Percentiles rank a stretch among this genome's conserved stretches.
These are phyloP conservation scores for Meganola albula DNA, from an alignment of 2,888 invertebrate species.

Conservation along the genomic window DNA sequence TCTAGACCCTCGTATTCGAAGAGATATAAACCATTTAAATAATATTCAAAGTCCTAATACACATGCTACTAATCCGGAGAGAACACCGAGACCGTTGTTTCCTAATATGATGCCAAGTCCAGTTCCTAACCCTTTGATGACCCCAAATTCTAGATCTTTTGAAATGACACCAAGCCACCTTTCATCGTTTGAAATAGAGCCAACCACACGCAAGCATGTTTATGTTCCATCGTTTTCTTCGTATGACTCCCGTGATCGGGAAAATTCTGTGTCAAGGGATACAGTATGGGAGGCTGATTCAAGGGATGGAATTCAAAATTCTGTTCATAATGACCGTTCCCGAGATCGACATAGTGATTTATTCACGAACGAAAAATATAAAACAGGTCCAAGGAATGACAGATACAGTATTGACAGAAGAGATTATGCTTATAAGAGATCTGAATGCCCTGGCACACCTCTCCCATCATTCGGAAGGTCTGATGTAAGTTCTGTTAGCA, in stretches of 20 bases:
- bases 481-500: constrained; percentile 35
- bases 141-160: constrained; percentile 40
- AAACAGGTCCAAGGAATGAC: constrained; percentile 24
- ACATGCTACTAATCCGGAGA: constrained; percentile 29
- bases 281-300: constrained; percentile 28
- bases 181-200: constrained; percentile 42
- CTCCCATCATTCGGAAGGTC: constrained; percentile 31
- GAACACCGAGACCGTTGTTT: constrained; percentile 23
- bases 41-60: constrained; percentile 32
- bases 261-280: constrained; percentile 20
- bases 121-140: constrained; percentile 24
- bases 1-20: constrained; percentile 50
- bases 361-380: constrained; percentile 17
- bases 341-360: constrained; percentile 23
- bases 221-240: constrained; percentile 48
- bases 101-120: constrained; percentile 28
- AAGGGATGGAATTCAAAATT: constrained; percentile 18
- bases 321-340: constrained; percentile 19
- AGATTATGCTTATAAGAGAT: constrained; percentile 25
- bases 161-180: constrained; percentile 45
- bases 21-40: constrained; percentile 32
- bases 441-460: constrained; percentile 30
- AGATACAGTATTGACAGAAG: constrained; percentile 31
- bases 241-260: constrained; percentile 36
- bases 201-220: constrained; percentile 48